These are phyloP conservation scores for Drosophila subpulchrella DNA, from an alignment of 1,140 invertebrate species.

Conservation along the genomic window DNA sequence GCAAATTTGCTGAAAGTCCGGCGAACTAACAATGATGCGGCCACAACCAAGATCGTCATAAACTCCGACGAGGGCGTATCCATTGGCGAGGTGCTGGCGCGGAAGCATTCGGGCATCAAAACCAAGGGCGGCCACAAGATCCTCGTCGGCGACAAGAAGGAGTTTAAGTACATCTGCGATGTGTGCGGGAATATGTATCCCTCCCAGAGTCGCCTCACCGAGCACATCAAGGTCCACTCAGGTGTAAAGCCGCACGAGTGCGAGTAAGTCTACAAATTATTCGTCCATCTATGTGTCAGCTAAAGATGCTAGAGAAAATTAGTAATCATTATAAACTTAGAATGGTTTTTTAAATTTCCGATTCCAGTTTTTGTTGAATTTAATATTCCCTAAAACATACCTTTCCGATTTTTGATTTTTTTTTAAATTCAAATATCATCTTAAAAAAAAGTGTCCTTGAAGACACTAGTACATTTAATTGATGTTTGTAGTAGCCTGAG, in stretches of 20 bases:
- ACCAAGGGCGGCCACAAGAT: conserved; percentile 72
- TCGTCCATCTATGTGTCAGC: neutral
- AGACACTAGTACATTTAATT: too few species aligned
- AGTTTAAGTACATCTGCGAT: conserved; percentile 80
- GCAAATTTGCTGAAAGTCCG: conserved; percentile 25
- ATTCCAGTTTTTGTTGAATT: too few species aligned
- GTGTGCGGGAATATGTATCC: conserved; percentile 83
- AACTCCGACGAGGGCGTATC: conserved; percentile 53
- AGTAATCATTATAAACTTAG: neutral
- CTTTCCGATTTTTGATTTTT: too few species aligned
- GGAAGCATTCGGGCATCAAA: conserved; percentile 58
- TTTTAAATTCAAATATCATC: too few species aligned
- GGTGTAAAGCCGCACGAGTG: conserved; percentile 81
- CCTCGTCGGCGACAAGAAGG: conserved; percentile 68
- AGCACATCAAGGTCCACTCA: conserved; percentile 82
- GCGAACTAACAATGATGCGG: conserved; percentile 19
- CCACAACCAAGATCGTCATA: conserved; percentile 35
- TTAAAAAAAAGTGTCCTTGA: too few species aligned
- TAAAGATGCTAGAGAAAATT: neutral
- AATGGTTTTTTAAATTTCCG: too few species aligned
- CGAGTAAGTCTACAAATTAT: conserved; percentile 60
- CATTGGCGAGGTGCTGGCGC: conserved; percentile 47
- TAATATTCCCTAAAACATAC: too few species aligned
- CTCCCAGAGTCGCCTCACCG: conserved; percentile 77
- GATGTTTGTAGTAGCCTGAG: too few species aligned